phyloP scores from a whole-genome alignment of 2,797 vertebrate genomes.

The Phylloscopus collybita region DNA sequence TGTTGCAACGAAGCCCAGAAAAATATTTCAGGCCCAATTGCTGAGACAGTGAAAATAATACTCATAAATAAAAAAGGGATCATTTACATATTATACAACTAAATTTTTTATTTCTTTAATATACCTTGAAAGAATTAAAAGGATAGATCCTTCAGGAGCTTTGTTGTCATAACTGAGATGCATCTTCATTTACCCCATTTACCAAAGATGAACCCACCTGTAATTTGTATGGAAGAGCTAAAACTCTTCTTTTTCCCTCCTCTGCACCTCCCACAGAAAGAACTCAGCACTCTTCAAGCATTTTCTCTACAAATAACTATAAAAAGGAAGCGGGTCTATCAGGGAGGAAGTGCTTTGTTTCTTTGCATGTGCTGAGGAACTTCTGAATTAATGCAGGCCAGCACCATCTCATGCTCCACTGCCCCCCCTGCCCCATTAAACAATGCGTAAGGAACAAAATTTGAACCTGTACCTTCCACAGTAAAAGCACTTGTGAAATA shows the following conservation, averaged over 20 bases:
- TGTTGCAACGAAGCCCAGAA: conserved; percentile 57
- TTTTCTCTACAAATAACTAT: neutral
- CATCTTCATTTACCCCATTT: conserved; percentile 30
- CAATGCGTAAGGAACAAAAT: neutral
- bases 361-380: neutral
- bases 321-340: neutral
- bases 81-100: conserved; percentile 37
- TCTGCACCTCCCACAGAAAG: conserved; percentile 1
- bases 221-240: neutral
- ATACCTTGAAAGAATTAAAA: conserved; percentile 10
- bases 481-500: neutral
- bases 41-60: conserved; percentile 51
- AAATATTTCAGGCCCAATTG: conserved; percentile 47
- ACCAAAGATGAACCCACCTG: neutral
- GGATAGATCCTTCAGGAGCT: conserved; percentile 20
- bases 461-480: neutral
- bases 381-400: neutral
- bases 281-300: neutral
- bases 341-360: neutral
- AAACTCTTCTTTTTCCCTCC: neutral
- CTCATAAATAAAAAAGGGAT: conserved; percentile 24
- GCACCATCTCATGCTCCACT: neutral
- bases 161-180: conserved; percentile 22
- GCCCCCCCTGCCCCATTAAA: neutral
- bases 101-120: neutral